phyloP scores from a whole-genome alignment of 2,113 vertebrate species.

The Misgurnus anguillicaudatus region DNA sequence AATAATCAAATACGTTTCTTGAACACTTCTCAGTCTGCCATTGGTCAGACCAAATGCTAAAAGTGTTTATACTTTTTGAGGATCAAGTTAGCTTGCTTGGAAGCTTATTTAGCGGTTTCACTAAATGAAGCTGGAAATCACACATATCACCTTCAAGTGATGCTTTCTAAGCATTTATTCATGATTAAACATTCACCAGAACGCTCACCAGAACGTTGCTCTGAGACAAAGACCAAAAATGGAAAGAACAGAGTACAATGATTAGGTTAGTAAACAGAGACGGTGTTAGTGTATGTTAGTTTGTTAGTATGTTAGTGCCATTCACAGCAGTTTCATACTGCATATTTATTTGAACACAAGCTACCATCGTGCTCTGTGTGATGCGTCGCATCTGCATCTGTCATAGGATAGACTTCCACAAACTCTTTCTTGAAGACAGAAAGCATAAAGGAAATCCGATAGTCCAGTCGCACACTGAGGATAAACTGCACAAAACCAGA shows the following conservation, averaged over 20 bases:
- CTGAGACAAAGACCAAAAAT: constrained; percentile 16
- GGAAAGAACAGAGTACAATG: background rate
- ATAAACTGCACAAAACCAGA: constrained; percentile 84
- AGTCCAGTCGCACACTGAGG: constrained; percentile 94
- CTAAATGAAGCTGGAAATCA: background rate
- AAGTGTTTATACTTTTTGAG: too few relatives aligned
- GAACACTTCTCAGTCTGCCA: too few relatives aligned
- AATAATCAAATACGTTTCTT: too few relatives aligned
- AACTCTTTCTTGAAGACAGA: constrained; percentile 99
- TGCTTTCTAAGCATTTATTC: background rate
- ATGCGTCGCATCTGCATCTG: constrained; percentile 88
- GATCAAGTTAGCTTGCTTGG: too few relatives aligned
- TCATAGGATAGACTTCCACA: constrained; percentile 93
- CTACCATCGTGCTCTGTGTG: constrained; percentile 87
- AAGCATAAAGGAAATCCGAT: constrained; percentile 94
- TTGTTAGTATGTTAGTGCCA: too few relatives aligned
- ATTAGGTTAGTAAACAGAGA: background rate
- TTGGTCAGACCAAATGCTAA: too few relatives aligned
- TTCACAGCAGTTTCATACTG: background rate
- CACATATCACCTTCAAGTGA: background rate
- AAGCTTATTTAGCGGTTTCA: background rate
- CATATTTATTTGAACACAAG: background rate
- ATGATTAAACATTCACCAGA: constrained; percentile 6
- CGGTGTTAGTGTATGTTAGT: background rate
- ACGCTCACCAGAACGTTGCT: constrained; percentile 25